These are phyloP conservation scores for Portunus trituberculatus DNA, from an alignment of 1,140 invertebrate genomes.

Conservation along the genomic window DNA sequence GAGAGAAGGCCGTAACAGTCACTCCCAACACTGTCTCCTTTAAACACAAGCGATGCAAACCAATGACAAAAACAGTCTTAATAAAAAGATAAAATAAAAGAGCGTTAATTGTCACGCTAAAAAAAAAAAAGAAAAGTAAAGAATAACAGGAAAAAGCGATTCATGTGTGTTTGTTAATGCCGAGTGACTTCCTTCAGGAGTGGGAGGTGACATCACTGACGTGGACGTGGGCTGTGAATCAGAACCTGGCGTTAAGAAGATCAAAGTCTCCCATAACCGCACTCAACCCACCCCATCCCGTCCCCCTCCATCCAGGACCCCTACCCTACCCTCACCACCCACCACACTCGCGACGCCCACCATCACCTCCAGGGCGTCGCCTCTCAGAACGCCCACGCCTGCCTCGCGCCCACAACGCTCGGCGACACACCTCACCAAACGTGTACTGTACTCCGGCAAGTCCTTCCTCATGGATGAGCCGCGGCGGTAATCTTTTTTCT, in stretches of 20 bases:
- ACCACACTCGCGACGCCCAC: not conserved
- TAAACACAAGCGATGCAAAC: not conserved
- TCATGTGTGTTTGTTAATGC: not conserved
- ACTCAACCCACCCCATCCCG: not conserved
- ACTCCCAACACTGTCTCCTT: not conserved
- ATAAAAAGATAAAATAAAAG: not conserved
- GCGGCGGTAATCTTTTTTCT: not conserved
- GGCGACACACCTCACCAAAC: not conserved
- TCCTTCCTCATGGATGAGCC: not conserved
- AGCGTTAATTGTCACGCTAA: not conserved
- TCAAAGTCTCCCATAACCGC: not conserved
- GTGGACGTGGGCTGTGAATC: not conserved
- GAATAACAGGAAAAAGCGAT: not conserved
- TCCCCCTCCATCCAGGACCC: not conserved
- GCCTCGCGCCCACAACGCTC: not conserved
- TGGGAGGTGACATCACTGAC: not conserved
- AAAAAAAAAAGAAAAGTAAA: not conserved
- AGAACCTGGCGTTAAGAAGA: not conserved
- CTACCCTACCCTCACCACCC: not conserved
- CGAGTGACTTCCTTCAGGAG: not conserved
- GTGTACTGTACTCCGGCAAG: conserved; percentile 34
- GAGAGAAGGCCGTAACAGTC: too few relatives aligned
- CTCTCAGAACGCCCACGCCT: not conserved
- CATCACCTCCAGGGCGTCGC: not conserved
- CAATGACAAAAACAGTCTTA: not conserved